phyloP scores from a whole-genome alignment of 2,888 invertebrate genomes.

The Phortica okadai region DNA sequence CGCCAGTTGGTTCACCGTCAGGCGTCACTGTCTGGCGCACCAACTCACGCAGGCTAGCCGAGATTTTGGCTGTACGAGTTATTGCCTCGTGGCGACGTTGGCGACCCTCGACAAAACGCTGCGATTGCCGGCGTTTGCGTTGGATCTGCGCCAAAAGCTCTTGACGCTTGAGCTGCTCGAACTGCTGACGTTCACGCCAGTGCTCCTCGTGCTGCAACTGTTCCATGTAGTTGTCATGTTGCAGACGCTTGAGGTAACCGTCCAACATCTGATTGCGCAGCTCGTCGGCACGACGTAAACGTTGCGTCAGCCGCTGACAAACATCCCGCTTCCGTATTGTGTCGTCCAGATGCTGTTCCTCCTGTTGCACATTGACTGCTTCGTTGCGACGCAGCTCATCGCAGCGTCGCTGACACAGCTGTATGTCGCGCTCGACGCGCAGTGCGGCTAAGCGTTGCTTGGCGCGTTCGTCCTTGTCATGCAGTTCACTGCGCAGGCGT shows the following conservation, averaged over 20 bases:
- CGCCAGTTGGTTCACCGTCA: conserved; percentile 53
- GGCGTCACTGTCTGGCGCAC: conserved; percentile 75
- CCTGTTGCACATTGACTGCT: conserved; percentile 69
- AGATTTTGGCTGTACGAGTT: conserved; percentile 73
- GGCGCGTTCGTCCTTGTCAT: conserved; percentile 69
- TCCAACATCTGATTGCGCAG: conserved; percentile 68
- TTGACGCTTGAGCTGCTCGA: conserved; percentile 66
- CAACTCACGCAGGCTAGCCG: conserved; percentile 74
- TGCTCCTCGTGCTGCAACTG: conserved; percentile 74
- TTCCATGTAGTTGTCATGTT: conserved; percentile 73
- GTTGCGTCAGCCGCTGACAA: conserved; percentile 69
- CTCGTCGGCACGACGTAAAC: conserved; percentile 72
- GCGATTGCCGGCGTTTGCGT: conserved; percentile 69
- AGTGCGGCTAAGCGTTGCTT: conserved; percentile 70
- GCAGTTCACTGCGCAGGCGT: conserved; percentile 65
- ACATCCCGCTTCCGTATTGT: conserved; percentile 72
- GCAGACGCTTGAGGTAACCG: conserved; percentile 70
- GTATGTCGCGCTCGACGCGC: conserved; percentile 67
- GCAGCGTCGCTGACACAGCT: conserved; percentile 68
- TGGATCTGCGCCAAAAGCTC: conserved; percentile 70
- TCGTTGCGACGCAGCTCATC: conserved; percentile 72
- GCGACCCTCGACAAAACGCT: conserved; percentile 70
- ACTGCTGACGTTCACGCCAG: conserved; percentile 69
- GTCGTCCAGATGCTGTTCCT: conserved; percentile 72
- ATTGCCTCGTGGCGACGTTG: conserved; percentile 68